These are phyloP conservation scores for Limnephilus lunatus DNA, from an alignment of 2,888 invertebrate genomes.

Conservation along the genomic window DNA sequence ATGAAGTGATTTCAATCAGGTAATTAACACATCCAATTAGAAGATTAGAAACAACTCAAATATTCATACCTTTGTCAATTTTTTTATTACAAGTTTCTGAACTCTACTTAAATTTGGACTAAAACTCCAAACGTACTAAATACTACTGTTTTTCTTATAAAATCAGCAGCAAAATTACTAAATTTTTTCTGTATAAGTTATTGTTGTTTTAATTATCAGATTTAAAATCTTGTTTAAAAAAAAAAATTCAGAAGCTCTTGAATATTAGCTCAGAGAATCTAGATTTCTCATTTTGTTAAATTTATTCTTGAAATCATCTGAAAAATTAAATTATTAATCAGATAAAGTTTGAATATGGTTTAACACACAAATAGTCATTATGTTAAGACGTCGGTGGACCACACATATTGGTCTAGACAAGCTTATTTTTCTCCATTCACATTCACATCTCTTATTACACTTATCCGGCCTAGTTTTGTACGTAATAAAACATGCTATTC, in stretches of 20 bases:
- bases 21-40: no score
- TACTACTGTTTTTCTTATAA: not conserved
- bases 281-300: not conserved
- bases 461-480: not conserved
- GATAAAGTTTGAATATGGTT: not conserved
- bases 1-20: no score
- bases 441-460: not conserved
- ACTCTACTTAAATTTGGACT: not conserved
- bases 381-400: not conserved
- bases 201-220: not conserved
- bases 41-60: not conserved
- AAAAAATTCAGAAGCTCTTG: not conserved
- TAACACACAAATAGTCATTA: not conserved
- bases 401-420: not conserved
- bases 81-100: not conserved
- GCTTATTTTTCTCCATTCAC: not conserved
- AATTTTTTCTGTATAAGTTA: not conserved
- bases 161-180: not conserved
- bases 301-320: not conserved
- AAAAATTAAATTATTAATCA: not conserved
- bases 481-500: not conserved
- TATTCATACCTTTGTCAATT: not conserved
- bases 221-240: no score
- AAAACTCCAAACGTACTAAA: not conserved
- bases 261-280: no score